These are phyloP conservation scores for Chloromyia formosa DNA, from an alignment of 2,888 invertebrate species.

Conservation along the genomic window DNA sequence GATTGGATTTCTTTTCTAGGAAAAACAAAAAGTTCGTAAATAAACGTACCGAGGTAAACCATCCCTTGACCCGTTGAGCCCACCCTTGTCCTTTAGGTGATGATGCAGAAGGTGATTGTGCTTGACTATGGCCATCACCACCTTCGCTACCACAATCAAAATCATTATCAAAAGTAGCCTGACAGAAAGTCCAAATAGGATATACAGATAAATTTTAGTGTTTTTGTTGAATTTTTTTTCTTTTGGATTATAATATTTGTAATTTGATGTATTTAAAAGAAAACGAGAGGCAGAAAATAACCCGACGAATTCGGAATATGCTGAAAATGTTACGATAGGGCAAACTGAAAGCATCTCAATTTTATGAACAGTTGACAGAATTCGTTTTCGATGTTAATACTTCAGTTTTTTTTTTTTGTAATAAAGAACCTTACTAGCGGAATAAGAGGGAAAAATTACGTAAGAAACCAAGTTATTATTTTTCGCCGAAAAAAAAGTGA, in stretches of 20 bases:
- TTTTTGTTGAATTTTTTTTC: conserved; percentile 27
- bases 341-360: too few species aligned
- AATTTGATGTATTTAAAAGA: too few species aligned
- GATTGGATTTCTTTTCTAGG: conserved; percentile 15
- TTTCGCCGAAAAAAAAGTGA: too few species aligned
- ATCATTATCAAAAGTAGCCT: conserved; percentile 49
- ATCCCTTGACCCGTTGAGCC: conserved; percentile 76
- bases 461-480: too few species aligned
- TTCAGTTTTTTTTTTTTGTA: too few species aligned
- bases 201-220: conserved; percentile 30
- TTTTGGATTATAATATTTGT: conserved; percentile 32
- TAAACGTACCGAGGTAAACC: conserved; percentile 77
- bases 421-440: too few species aligned
- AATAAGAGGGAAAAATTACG: too few species aligned
- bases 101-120: conserved; percentile 63
- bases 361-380: too few species aligned
- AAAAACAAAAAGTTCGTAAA: conserved; percentile 21
- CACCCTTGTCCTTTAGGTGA: conserved; percentile 70
- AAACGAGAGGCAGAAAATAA: too few species aligned
- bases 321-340: too few species aligned
- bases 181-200: conserved; percentile 27
- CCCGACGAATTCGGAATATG: too few species aligned
- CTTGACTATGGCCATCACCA: conserved; percentile 50
- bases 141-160: conserved; percentile 40
- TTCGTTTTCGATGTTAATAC: too few species aligned